phyloP scores from a whole-genome alignment of 2,888 invertebrate species.

The Drosophila peninsularis region DNA sequence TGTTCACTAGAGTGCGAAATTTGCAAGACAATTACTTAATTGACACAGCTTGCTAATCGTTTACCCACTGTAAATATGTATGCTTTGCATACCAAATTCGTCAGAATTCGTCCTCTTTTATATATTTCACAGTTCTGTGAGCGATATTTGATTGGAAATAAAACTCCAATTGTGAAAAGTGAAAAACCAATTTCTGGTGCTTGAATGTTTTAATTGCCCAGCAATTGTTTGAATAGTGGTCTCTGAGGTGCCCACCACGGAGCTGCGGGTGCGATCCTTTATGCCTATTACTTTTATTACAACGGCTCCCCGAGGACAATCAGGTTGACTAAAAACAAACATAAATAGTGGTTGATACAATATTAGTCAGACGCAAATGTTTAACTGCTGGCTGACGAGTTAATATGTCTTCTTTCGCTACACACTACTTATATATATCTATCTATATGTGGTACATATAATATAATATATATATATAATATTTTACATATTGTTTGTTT shows the following conservation, averaged over 20 bases:
- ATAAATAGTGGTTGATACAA: too few species aligned
- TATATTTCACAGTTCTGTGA: not conserved
- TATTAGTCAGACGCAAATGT: too few species aligned
- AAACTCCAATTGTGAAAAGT: not conserved
- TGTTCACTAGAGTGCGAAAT: not conserved
- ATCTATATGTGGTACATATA: too few species aligned
- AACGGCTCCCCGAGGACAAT: not conserved
- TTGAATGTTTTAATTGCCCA: not conserved
- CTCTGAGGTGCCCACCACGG: not conserved
- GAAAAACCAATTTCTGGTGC: not conserved
- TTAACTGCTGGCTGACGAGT: too few species aligned
- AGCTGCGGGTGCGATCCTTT: not conserved
- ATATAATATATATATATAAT: too few species aligned
- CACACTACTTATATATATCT: too few species aligned
- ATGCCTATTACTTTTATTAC: not conserved
- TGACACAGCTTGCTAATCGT: conserved; percentile 20
- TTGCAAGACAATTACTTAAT: conserved; percentile 30
- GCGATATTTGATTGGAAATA: not conserved
- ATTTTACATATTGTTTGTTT: too few species aligned
- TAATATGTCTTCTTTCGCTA: too few species aligned
- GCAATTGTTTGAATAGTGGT: not conserved
- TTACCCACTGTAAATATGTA: not conserved
- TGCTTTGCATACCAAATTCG: not conserved
- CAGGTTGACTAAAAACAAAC: not conserved
- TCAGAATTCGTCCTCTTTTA: too few species aligned